Base-by-base conservation (phyloP, 2,888 invertebrate species). In the Dysmachus trigonus region DNA sequence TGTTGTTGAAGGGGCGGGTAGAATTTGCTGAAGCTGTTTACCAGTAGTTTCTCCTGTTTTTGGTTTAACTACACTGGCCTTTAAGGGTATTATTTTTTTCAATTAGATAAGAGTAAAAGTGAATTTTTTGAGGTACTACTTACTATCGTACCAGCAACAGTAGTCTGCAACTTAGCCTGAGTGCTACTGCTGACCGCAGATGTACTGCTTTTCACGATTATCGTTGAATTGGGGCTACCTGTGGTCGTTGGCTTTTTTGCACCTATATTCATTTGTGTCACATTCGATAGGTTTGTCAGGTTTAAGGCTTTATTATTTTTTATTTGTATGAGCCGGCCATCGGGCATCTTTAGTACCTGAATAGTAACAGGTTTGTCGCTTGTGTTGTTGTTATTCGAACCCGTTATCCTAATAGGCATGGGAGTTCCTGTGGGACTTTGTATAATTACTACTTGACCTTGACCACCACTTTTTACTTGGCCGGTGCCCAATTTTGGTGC, bases 301-400 rank as follows among this genome's bases (percentile, higher is more conserved):
- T 88, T 88, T 41, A 88, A 62, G 0, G 87, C 53, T 74, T 88
- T 89, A 41, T 82, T 88, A 51, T 88, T 85, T 76, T 90, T 90
- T 0, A 90, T 31, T 1, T 89, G 90, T 0, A 90, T 88, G 33
- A 90, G 87, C 72, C 86, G 89, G 2, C 90, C 90, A 82, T 89
- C 89, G 1, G 90, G 85, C 27, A 89, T 88, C 30, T 90, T 90
- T 33, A 91, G 83, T n/a, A 91, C 88, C 87, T 90, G 90, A 79
- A 90, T 90, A 5, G 90, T 89, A 27, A 90, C 88, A 3, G 90
- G 74, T 31, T 77, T 51, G 4, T 27, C 79, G 5, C n/a, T 38
- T 15, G 31, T 27, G 15, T 15, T 62, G 7, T 27, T 62, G 8
- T 38, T 85, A 4, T 22, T 18, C 2, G 38, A 71, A 1, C 71